Percentiles rank a stretch among this genome's conserved stretches.
These are phyloP conservation scores for Corvus cornix DNA, from an alignment of 2,113 vertebrate species.

Conservation along the genomic window DNA sequence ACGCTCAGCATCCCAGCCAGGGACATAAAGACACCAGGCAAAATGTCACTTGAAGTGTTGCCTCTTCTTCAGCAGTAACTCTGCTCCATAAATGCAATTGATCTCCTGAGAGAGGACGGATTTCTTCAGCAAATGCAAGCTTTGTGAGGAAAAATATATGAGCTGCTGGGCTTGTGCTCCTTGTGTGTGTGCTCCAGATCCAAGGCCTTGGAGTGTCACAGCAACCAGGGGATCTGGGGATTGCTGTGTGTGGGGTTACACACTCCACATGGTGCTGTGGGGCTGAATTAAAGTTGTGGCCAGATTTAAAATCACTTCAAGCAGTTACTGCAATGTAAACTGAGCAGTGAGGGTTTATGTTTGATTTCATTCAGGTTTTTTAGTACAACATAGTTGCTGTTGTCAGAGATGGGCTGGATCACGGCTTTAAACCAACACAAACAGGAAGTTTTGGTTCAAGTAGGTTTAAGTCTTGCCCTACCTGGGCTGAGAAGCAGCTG, in stretches of 20 bases:
- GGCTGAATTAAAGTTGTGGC: not conserved
- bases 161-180: not conserved
- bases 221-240: not conserved
- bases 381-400: not conserved
- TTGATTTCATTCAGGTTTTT: not conserved
- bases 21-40: slow-evolving; percentile 37
- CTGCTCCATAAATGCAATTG: slow-evolving; percentile 63
- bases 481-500: not conserved
- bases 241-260: rapidly evolving
- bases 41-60: slow-evolving; percentile 56
- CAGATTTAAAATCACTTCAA: not conserved
- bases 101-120: slow-evolving; percentile 60
- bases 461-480: not conserved
- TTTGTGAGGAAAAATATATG: not conserved
- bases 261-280: rapidly evolving
- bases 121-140: slow-evolving; percentile 38
- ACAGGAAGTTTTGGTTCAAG: not conserved
- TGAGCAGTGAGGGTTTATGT: not conserved
- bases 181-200: not conserved
- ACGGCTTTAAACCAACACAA: rapidly evolving
- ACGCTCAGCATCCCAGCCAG: not conserved
- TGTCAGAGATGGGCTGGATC: not conserved
- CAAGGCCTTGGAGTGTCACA: not conserved
- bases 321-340: not conserved
- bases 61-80: slow-evolving; percentile 50